These are phyloP conservation scores for Drosophila bocki DNA, from an alignment of 1,140 invertebrate species.

Conservation along the genomic window DNA sequence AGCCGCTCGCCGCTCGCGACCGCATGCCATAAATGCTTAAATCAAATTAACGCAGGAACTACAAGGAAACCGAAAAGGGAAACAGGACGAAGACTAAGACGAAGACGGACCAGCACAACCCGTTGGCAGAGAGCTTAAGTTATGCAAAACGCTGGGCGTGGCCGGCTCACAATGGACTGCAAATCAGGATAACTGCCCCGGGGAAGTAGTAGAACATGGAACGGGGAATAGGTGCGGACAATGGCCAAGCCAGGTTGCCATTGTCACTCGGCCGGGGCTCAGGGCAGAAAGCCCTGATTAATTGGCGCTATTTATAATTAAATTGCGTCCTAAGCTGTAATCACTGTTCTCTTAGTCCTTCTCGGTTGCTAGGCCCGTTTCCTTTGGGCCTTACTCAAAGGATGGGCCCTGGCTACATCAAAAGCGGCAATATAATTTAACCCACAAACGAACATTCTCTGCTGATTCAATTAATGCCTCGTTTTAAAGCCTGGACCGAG, in stretches of 20 bases:
- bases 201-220: neutral
- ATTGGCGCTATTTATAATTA: slow-evolving; percentile 71
- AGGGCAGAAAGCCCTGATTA: slow-evolving; percentile 56
- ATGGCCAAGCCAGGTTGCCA: slow-evolving; percentile 44
- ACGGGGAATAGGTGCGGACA: slow-evolving; percentile 33
- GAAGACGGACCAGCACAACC: slow-evolving; percentile 1
- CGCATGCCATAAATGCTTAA: slow-evolving; percentile 68
- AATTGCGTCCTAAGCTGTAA: slow-evolving; percentile 59
- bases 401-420: slow-evolving; percentile 32
- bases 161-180: slow-evolving; percentile 47
- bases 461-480: slow-evolving; percentile 50
- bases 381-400: slow-evolving; percentile 23
- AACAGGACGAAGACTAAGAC: slow-evolving; percentile 6
- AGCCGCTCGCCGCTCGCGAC: slow-evolving; percentile 18
- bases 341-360: slow-evolving; percentile 41
- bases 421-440: slow-evolving; percentile 47
- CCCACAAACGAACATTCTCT: slow-evolving; percentile 39
- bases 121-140: slow-evolving; percentile 42
- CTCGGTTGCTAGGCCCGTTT: slow-evolving; percentile 30
- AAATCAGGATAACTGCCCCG: slow-evolving; percentile 42
- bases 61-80: slow-evolving; percentile 28
- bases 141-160: slow-evolving; percentile 57
- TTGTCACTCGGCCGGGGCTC: slow-evolving; percentile 38
- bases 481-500: slow-evolving; percentile 22
- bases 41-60: slow-evolving; percentile 75